Evolutionary conservation across 2,113 vertebrate species (phyloP).

Genomic region (Xenus cinereus): DNA sequence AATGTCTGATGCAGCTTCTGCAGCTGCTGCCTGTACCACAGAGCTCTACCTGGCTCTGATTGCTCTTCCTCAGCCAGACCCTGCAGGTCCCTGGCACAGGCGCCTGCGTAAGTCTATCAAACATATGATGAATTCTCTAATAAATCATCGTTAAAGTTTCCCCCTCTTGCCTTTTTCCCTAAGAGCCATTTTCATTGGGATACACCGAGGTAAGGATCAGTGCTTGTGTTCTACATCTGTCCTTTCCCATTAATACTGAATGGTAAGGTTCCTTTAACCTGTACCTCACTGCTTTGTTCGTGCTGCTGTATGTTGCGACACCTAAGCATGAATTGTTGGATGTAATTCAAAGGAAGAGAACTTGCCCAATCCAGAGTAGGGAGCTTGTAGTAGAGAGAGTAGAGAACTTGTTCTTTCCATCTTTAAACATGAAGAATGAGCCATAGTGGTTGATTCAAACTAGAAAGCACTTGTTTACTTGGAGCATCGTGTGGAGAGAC

Average conservation of each 20-base stretch:
- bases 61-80: neutral
- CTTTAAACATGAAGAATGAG: neutral
- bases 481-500: neutral
- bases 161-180: neutral
- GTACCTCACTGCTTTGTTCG: neutral
- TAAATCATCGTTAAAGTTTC: neutral
- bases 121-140: neutral
- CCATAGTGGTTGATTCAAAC: neutral
- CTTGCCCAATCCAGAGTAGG: neutral
- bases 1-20: neutral
- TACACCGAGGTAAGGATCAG: rapidly evolving
- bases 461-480: neutral
- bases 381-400: neutral
- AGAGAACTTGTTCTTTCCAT: neutral
- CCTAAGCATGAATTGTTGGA: neutral
- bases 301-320: neutral
- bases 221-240: neutral
- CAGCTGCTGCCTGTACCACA: neutral
- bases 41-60: neutral
- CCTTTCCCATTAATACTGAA: neutral
- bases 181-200: neutral
- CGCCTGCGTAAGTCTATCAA: neutral
- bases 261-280: neutral
- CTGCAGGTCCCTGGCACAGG: neutral
- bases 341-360: neutral